Conservation (phyloP, 2,888 invertebrate genomes). For the Colletes collaris region DNA sequence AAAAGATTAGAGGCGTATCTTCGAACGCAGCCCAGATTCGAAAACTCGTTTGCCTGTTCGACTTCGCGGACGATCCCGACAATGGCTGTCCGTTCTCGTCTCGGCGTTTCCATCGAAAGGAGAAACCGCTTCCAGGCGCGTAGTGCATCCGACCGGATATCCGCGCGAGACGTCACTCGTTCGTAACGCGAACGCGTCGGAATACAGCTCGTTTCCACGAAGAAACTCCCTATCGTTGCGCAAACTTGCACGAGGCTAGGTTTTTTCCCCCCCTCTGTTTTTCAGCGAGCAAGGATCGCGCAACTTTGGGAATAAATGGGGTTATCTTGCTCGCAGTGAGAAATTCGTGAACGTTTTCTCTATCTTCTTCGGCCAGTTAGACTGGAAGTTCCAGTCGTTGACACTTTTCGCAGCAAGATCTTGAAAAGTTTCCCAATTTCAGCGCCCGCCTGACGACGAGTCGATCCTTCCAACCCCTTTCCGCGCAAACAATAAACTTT, state of each 20-base stretch:
- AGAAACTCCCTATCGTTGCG: background rate
- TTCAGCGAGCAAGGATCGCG: background rate
- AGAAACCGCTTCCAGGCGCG: too few relatives aligned
- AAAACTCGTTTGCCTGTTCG: too few relatives aligned
- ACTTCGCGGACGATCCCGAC: too few relatives aligned
- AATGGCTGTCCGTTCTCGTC: too few relatives aligned
- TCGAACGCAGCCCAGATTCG: too few relatives aligned
- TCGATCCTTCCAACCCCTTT: background rate
- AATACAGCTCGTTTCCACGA: background rate
- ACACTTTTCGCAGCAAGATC: slow-evolving; percentile 15
- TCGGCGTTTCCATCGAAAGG: too few relatives aligned
- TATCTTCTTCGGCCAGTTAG: background rate
- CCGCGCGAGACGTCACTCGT: too few relatives aligned
- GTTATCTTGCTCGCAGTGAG: background rate
- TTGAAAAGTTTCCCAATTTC: slow-evolving; percentile 54
- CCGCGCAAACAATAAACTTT: slow-evolving; percentile 35
- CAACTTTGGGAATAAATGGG: slow-evolving; percentile 5
- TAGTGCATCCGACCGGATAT: too few relatives aligned
- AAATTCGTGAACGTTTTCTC: background rate
- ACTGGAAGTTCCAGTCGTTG: slow-evolving; percentile 29
- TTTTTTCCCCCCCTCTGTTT: background rate
- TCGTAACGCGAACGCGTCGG: too few relatives aligned
- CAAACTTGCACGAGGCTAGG: background rate
- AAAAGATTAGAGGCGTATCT: too few relatives aligned
- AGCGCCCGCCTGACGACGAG: background rate